These are phyloP conservation scores for Bos javanicus DNA, from an alignment of 2,113 vertebrate species.

Conservation along the genomic window DNA sequence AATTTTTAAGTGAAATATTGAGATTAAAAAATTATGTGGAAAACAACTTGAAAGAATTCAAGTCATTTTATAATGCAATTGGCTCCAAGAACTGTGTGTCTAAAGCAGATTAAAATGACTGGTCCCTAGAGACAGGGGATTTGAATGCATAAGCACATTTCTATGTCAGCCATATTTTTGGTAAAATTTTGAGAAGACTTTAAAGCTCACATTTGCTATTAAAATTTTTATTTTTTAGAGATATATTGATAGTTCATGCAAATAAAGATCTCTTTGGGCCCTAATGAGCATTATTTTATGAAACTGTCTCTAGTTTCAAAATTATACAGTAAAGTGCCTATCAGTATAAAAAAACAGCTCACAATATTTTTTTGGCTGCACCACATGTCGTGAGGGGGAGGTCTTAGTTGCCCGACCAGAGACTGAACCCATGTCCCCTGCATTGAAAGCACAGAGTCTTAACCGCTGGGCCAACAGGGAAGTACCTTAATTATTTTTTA, in stretches of 20 bases:
- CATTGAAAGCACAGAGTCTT: background rate
- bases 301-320: constrained; percentile 10
- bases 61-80: constrained; percentile 19
- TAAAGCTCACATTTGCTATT: background rate
- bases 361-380: background rate
- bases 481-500: background rate
- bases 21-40: background rate
- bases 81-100: background rate
- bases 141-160: constrained; percentile 25
- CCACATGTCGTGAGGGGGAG: background rate
- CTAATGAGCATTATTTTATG: background rate
- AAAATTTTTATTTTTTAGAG: constrained; percentile 25
- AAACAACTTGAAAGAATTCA: constrained; percentile 16
- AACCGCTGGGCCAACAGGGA: background rate
- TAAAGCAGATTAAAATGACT: constrained; percentile 29
- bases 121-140: background rate
- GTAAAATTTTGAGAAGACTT: background rate
- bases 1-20: background rate
- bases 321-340: background rate
- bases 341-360: background rate
- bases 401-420: background rate
- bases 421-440: background rate
- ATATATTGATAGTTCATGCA: background rate
- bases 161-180: background rate
- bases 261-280: background rate